Percentiles rank a stretch among this genome's conserved stretches.
Evolutionary conservation across 2,797 vertebrate genomes (phyloP).

Genomic region (Nasua narica): DNA sequence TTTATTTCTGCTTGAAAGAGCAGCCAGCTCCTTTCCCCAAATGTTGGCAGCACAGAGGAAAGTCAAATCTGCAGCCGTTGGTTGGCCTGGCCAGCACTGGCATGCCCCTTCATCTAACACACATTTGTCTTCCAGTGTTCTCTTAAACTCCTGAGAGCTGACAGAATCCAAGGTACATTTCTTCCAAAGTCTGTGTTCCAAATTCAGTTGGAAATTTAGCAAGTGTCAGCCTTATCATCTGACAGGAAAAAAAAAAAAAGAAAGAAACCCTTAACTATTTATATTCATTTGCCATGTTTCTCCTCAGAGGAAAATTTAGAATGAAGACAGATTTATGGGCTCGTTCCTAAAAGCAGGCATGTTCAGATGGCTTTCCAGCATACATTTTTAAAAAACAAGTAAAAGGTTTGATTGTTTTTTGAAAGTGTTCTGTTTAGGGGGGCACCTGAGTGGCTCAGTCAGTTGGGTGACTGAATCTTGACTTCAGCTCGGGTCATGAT

Average conservation of each 20-base stretch:
- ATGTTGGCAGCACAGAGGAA: constrained; percentile 55
- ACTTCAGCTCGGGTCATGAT: not conserved
- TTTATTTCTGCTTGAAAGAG: constrained; percentile 60
- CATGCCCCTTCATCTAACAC: not conserved
- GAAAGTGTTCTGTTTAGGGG: not conserved
- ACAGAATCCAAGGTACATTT: not conserved
- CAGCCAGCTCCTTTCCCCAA: constrained; percentile 34
- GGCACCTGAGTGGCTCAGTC: not conserved
- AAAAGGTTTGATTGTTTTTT: not conserved
- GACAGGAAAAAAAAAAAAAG: not conserved
- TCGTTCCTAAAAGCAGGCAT: not conserved
- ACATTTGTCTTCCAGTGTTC: constrained; percentile 14
- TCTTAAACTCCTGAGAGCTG: constrained; percentile 21
- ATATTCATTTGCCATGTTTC: not conserved
- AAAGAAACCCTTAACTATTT: constrained; percentile 3
- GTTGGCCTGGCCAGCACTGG: not conserved
- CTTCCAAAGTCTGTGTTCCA: constrained; percentile 20
- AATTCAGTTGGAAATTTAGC: constrained; percentile 44
- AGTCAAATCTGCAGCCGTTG: constrained; percentile 34
- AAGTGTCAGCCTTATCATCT: not conserved
- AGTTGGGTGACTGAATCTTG: not conserved
- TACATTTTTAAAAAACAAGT: not conserved
- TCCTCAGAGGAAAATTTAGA: not conserved
- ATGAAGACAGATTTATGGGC: not conserved
- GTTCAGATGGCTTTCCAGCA: not conserved